Base-by-base conservation (phyloP, 1,140 invertebrate genomes). In the Drosophila sp. region DNA sequence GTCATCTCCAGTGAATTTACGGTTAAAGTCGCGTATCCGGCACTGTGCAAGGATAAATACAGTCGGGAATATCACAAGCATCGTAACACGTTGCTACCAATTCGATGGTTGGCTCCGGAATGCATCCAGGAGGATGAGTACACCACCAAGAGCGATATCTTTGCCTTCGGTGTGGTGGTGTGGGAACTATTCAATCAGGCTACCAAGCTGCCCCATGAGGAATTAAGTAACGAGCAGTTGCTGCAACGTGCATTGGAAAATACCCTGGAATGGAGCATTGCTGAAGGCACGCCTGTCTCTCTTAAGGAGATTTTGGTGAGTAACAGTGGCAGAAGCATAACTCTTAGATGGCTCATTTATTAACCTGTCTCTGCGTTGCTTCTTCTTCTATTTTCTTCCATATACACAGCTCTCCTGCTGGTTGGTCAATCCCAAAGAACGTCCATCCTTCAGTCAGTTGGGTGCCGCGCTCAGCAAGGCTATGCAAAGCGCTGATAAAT, bases 121-220 rank as follows among this genome's bases (percentile, higher is more conserved):
- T 97, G 96, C 1, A 95, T 97, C 0, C 94, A 96, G 69, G 97
- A 98, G 92, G 97, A 97, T 73, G 97, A 98, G 73, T 98, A 96
- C 90, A 98, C 97, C 0, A 97, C 96, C 4, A 97, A 98, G 90
- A 98, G 97, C 90, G 98, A 99, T 92, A 96, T 98, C 0, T 99
- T 97, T 93, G 96, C 97, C 66, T 99, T 96, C 90, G 97, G 96
- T 0, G 96, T 96, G 11, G 93, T 98, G 0, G 94, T 97, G 21
- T 99, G 97, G 97, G 98, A 99, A 92, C 92, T 94, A 53, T 92
- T 90, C 78, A 92, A 82, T 91, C 95, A 96, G 61, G 95, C 96
- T 91, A 97, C 97, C 0, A 95, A 97, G 78, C 92, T 97, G 41
- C 98, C 98, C 0, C 97, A 97, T 81, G 94, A 95, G 7, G 96